These are phyloP conservation scores for Ornithoptera alexandrae DNA, from an alignment of 2,888 invertebrate genomes.

Conservation along the genomic window DNA sequence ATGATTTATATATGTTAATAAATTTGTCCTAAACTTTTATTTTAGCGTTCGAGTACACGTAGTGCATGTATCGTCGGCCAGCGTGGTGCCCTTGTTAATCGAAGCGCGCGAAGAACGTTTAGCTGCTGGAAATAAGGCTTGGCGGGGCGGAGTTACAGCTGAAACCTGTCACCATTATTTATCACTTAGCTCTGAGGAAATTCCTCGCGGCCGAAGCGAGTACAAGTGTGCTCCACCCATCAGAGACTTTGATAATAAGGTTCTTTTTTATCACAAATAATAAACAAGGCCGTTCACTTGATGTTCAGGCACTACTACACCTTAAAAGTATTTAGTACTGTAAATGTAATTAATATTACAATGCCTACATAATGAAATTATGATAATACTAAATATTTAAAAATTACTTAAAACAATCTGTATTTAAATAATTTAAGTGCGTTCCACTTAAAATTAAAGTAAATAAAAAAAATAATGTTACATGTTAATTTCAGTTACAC, in stretches of 20 bases:
- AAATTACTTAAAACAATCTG: too few species aligned
- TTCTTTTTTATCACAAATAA: slow-evolving; percentile 40
- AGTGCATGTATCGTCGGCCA: slow-evolving; percentile 84
- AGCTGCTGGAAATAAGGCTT: slow-evolving; percentile 72
- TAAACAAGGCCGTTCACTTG: background rate
- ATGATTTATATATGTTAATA: too few species aligned
- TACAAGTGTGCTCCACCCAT: slow-evolving; percentile 88
- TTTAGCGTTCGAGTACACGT: slow-evolving; percentile 82
- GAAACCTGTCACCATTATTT: slow-evolving; percentile 89
- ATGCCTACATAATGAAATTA: too few species aligned
- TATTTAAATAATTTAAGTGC: too few species aligned
- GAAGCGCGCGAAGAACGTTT: slow-evolving; percentile 66
- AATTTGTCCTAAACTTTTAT: background rate
- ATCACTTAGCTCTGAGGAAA: slow-evolving; percentile 81
- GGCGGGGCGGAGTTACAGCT: slow-evolving; percentile 81
- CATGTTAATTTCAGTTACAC: too few species aligned
- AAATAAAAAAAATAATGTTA: too few species aligned
- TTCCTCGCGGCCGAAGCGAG: slow-evolving; percentile 82
- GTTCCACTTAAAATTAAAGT: too few species aligned
- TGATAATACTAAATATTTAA: too few species aligned
- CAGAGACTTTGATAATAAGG: slow-evolving; percentile 81
- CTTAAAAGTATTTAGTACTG: background rate
- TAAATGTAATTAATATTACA: too few species aligned
- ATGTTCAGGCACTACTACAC: background rate
- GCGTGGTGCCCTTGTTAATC: slow-evolving; percentile 79